These are phyloP conservation scores for Pollenia labialis DNA, from an alignment of 2,888 invertebrate species.

Conservation along the genomic window DNA sequence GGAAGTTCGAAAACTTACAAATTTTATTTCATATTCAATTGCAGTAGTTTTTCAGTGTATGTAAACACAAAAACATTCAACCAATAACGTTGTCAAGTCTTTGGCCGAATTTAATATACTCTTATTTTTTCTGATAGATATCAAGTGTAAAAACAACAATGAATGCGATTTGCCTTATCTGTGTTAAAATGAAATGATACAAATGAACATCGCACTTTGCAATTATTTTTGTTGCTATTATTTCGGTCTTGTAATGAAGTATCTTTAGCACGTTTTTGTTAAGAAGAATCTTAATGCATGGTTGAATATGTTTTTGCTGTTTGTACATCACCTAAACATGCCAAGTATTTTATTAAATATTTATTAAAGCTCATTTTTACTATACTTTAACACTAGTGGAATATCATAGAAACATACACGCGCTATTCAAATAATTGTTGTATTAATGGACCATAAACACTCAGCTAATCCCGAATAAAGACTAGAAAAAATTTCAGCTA, in stretches of 20 bases:
- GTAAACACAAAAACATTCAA: too few relatives aligned
- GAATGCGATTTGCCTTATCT: background rate
- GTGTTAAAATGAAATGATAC: background rate
- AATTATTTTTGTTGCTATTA: background rate
- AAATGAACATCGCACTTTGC: constrained; percentile 24
- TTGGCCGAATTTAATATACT: too few relatives aligned
- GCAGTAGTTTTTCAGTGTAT: too few relatives aligned
- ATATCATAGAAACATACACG: background rate
- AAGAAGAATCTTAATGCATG: background rate
- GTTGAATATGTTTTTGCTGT: constrained; percentile 10
- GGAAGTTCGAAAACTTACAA: too few relatives aligned
- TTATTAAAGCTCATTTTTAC: constrained; percentile 12
- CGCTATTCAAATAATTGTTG: too few relatives aligned
- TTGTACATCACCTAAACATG: background rate
- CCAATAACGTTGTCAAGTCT: too few relatives aligned
- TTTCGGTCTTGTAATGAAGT: constrained; percentile 19
- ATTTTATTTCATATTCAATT: too few relatives aligned
- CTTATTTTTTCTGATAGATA: too few relatives aligned
- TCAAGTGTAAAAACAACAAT: background rate
- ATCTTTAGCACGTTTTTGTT: constrained; percentile 23
- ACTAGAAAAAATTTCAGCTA: too few relatives aligned
- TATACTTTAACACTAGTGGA: constrained; percentile 23
- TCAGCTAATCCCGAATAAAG: too few relatives aligned
- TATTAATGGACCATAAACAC: too few relatives aligned
- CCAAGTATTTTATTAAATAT: constrained; percentile 10